These are phyloP conservation scores for Hypanus sabinus DNA, from an alignment of 2,113 vertebrate species.

Conservation along the genomic window DNA sequence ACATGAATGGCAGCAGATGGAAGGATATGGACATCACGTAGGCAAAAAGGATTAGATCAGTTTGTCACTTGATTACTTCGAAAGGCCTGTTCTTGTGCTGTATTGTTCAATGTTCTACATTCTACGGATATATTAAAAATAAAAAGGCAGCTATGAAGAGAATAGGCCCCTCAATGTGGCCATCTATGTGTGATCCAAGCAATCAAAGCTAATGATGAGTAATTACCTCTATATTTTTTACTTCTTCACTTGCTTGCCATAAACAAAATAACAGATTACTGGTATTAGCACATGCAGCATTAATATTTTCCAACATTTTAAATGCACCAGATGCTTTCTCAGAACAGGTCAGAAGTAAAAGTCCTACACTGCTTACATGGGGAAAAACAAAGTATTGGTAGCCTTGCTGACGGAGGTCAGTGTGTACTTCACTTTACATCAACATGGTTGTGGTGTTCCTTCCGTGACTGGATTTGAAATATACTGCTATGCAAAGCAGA, in stretches of 20 bases:
- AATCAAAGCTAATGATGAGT: no score
- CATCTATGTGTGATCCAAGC: not conserved
- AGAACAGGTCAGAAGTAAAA: not conserved
- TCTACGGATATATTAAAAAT: not conserved
- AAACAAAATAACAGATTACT: no score
- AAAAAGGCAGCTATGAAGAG: not conserved
- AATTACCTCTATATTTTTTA: no score
- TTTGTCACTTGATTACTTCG: no score
- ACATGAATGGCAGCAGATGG: no score
- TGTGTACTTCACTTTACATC: not conserved
- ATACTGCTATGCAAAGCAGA: not conserved
- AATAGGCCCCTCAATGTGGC: not conserved
- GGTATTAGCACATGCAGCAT: not conserved
- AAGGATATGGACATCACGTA: no score
- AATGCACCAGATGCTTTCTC: not conserved
- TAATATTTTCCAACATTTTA: not conserved
- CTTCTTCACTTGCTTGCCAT: no score
- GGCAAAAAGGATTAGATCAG: no score
- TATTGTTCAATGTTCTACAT: not conserved
- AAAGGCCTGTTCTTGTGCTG: no score
- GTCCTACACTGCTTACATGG: not conserved
- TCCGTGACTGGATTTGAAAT: not conserved
- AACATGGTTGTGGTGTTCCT: not conserved
- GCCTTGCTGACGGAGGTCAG: not conserved
- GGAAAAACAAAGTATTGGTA: not conserved